Evolutionary conservation across 2,113 vertebrate genomes (phyloP).

Genomic region (Pteropus alecto): DNA sequence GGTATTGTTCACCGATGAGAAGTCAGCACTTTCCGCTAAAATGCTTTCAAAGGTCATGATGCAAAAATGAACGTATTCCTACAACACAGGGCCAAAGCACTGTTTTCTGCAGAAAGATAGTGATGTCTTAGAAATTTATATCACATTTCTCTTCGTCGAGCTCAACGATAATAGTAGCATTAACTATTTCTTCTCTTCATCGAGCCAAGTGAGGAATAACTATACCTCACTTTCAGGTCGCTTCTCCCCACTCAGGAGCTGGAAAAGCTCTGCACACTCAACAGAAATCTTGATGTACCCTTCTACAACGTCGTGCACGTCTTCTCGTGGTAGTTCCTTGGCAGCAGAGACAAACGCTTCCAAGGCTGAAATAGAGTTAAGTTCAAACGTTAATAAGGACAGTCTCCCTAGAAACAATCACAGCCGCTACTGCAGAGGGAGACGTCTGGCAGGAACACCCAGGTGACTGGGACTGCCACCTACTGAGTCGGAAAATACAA

Average conservation of each 20-base stretch:
- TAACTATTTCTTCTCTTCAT: not conserved
- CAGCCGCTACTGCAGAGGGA: not conserved
- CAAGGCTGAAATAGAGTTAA: slow-evolving; percentile 83
- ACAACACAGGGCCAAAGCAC: not conserved
- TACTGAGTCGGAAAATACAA: not conserved
- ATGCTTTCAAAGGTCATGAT: not conserved
- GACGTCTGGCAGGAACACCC: not conserved
- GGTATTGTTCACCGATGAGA: not conserved
- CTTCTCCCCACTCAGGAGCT: slow-evolving; percentile 89
- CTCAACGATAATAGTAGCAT: not conserved
- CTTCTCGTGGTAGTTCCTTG: slow-evolving; percentile 84
- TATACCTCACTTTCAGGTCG: slow-evolving; percentile 88
- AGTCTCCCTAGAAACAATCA: not conserved
- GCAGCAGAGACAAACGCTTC: slow-evolving; percentile 87
- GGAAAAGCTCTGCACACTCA: slow-evolving; percentile 94
- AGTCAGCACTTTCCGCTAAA: not conserved
- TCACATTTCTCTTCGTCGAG: not conserved
- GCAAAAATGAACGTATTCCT: not conserved
- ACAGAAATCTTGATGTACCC: slow-evolving; percentile 95
- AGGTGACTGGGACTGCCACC: not conserved
- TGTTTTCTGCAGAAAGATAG: not conserved
- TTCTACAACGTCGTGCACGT: slow-evolving; percentile 92
- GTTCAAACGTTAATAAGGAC: not conserved
- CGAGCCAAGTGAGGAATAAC: slow-evolving; percentile 4
- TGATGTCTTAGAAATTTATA: not conserved